These are phyloP conservation scores for Cotesia chilonis DNA, from an alignment of 1,140 invertebrate species.

Conservation along the genomic window DNA sequence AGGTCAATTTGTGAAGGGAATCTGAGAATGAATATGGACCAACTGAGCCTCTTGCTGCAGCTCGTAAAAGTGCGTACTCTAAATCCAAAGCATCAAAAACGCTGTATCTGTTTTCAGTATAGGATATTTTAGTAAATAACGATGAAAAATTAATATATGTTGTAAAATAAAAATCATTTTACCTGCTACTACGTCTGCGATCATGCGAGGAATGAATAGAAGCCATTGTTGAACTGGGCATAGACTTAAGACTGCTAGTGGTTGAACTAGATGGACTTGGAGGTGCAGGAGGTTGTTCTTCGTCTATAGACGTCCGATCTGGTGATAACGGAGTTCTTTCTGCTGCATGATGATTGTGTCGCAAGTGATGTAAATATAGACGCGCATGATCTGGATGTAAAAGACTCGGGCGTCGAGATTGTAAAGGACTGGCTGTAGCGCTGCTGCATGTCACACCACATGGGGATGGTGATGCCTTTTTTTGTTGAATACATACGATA, in stretches of 20 bases:
- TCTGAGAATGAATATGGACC: conserved; percentile 77
- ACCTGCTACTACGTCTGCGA: conserved; percentile 61
- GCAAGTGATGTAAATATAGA: conserved; percentile 66
- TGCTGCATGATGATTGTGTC: conserved; percentile 58
- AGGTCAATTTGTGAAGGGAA: conserved; percentile 78
- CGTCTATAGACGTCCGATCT: conserved; percentile 55
- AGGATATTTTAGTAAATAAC: too few species aligned
- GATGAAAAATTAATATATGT: neutral
- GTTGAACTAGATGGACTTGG: conserved; percentile 64
- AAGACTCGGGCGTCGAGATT: conserved; percentile 69
- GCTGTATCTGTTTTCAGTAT: conserved; percentile 66
- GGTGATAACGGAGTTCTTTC: conserved; percentile 54
- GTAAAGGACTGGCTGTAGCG: conserved; percentile 58
- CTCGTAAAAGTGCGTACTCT: conserved; percentile 74
- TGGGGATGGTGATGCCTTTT: conserved; percentile 72
- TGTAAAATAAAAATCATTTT: conserved; percentile 24
- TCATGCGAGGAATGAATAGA: conserved; percentile 60
- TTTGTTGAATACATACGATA: conserved; percentile 4
- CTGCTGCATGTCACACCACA: conserved; percentile 55
- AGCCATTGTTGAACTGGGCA: conserved; percentile 57
- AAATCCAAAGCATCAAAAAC: conserved; percentile 77
- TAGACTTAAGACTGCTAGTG: conserved; percentile 64
- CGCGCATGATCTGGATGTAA: conserved; percentile 77
- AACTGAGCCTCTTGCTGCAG: conserved; percentile 75
- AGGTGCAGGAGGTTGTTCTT: conserved; percentile 53